Evolutionary conservation across 2,888 invertebrate species (phyloP).

Genomic region (Hipparchia sbordonii): DNA sequence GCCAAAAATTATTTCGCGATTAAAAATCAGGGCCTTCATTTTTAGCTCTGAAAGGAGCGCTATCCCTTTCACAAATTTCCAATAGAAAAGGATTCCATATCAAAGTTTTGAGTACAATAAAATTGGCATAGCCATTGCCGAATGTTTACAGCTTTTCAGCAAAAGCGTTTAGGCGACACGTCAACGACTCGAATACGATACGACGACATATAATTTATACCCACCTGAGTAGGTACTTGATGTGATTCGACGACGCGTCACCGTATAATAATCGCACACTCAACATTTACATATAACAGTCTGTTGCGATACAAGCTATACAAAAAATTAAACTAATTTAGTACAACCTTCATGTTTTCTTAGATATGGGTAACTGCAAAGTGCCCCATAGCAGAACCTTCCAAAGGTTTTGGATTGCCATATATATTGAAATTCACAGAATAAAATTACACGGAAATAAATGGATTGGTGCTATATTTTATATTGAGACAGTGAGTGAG

Average conservation of each 20-base stretch:
- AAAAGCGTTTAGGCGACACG: constrained; percentile 6
- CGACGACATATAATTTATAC: not conserved
- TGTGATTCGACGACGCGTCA: constrained; percentile 15
- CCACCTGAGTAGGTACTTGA: not conserved
- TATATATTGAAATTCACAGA: not conserved
- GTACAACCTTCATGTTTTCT: not conserved
- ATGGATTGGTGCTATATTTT: too few species aligned
- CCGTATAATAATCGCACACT: constrained; percentile 9
- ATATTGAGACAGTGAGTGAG: too few species aligned
- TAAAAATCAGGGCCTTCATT: not conserved
- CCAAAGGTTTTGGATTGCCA: not conserved
- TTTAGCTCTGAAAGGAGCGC: not conserved
- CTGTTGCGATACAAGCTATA: not conserved
- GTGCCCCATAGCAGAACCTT: not conserved
- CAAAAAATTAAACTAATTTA: not conserved
- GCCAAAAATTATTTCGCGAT: too few species aligned
- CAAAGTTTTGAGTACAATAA: constrained; percentile 5
- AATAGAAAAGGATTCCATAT: not conserved
- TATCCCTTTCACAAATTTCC: not conserved
- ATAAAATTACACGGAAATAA: too few species aligned
- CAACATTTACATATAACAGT: constrained; percentile 19
- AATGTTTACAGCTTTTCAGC: constrained; percentile 3
- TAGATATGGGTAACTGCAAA: not conserved
- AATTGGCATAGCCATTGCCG: not conserved
- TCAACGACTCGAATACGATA: constrained; percentile 16